Percentiles rank a stretch among this genome's conserved stretches.
Evolutionary conservation across 1,140 invertebrate species (phyloP).

Genomic region (Drosophila auraria): DNA sequence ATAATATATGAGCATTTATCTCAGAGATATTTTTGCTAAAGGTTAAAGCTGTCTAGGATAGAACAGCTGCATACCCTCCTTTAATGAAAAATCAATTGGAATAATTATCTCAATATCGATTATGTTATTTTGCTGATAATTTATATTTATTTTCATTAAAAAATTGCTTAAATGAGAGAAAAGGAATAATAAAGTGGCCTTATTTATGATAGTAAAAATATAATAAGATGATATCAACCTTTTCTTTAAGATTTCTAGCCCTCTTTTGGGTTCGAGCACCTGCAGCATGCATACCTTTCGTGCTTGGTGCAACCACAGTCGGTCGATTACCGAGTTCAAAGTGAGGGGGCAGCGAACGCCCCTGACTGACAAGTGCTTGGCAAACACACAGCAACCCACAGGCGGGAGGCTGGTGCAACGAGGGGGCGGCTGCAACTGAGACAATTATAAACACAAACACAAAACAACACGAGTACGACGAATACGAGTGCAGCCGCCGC

Average conservation of each 20-base stretch:
- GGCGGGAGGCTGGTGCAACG: not conserved
- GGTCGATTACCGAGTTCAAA: slow-evolving; percentile 24
- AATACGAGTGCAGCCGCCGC: slow-evolving; percentile 15
- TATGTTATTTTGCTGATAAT: no score
- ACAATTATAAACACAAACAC: slow-evolving; percentile 70
- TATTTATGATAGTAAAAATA: no score
- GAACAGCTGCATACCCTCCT: not conserved
- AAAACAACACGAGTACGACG: slow-evolving; percentile 47
- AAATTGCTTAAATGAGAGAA: no score
- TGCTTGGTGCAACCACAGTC: slow-evolving; percentile 11
- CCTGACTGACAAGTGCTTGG: slow-evolving; percentile 67
- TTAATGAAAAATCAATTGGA: not conserved
- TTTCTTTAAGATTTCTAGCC: not conserved
- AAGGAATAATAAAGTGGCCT: not conserved
- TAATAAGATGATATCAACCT: not conserved
- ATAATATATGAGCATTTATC: not conserved
- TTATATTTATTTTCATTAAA: not conserved
- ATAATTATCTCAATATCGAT: not conserved
- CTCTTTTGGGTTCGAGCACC: not conserved
- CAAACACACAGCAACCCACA: slow-evolving; percentile 9
- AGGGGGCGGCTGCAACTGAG: slow-evolving; percentile 25
- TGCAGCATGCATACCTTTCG: slow-evolving; percentile 11
- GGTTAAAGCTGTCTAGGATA: not conserved
- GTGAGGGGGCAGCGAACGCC: slow-evolving; percentile 61
- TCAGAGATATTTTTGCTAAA: not conserved